phyloP scores from a whole-genome alignment of 2,888 invertebrate genomes.

The Psylliodes chrysocephalus region DNA sequence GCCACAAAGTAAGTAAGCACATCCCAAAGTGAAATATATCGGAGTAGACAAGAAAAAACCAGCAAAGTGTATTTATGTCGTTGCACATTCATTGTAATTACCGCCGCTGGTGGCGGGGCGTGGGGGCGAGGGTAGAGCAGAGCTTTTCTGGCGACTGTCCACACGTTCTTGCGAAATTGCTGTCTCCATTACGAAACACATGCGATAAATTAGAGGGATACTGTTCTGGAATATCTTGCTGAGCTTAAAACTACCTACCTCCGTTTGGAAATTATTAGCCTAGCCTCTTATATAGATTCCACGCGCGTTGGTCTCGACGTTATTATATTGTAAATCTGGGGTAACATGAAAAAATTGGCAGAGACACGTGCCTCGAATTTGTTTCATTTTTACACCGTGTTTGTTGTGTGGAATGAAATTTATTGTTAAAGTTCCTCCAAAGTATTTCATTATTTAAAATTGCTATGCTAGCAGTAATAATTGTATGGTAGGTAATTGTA shows the following conservation, averaged over 20 bases:
- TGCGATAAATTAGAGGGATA: conserved; percentile 58
- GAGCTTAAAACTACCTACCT: conserved; percentile 49
- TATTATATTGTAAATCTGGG: conserved; percentile 16
- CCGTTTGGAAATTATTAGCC: conserved; percentile 30
- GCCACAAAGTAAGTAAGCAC: conserved; percentile 42
- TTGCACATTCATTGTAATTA: conserved; percentile 60
- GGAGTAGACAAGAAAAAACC: conserved; percentile 40
- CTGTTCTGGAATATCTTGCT: conserved; percentile 57
- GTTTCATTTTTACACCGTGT: not conserved
- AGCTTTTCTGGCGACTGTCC: conserved; percentile 62
- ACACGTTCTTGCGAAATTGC: conserved; percentile 60
- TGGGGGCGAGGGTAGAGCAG: conserved; percentile 42
- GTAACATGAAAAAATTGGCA: conserved; percentile 1
- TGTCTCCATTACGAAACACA: conserved; percentile 61
- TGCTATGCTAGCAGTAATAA: too few species aligned
- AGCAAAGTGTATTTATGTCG: conserved; percentile 50
- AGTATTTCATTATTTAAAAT: too few species aligned
- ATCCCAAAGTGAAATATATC: conserved; percentile 45
- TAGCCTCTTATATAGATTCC: conserved; percentile 22
- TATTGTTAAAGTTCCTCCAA: too few species aligned
- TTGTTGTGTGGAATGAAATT: not conserved
- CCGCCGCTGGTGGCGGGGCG: conserved; percentile 32
- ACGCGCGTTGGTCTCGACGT: not conserved
- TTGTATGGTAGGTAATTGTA: too few species aligned
- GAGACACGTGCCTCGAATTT: not conserved